Evolutionary conservation across 2,797 vertebrate species (phyloP).

Genomic region (Lates japonicus): DNA sequence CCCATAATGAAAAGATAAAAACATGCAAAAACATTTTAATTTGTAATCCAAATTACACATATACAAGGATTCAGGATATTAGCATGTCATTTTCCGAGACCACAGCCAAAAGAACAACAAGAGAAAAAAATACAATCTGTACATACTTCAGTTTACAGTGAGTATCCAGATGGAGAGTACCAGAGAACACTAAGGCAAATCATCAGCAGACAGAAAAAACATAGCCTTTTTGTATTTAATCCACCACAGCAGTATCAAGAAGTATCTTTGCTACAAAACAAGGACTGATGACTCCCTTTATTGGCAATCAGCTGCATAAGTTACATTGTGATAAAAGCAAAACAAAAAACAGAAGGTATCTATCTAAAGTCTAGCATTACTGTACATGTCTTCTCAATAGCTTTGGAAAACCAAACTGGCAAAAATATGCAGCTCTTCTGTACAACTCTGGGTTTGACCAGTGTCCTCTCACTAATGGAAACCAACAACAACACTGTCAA

Average conservation of each 20-base stretch:
- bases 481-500: neutral
- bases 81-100: constrained; percentile 92
- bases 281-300: constrained; percentile 91
- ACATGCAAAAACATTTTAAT: constrained; percentile 99
- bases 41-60: constrained; percentile 99
- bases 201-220: constrained; percentile 91
- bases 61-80: constrained; percentile 93
- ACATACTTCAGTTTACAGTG: constrained; percentile 96
- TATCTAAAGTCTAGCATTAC: constrained; percentile 87
- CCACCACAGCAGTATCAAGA: constrained; percentile 85
- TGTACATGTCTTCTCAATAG: constrained; percentile 88
- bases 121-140: constrained; percentile 92
- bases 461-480: neutral
- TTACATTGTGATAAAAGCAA: constrained; percentile 88
- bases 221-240: constrained; percentile 87
- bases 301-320: constrained; percentile 92
- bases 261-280: constrained; percentile 90
- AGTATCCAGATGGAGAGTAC: constrained; percentile 87
- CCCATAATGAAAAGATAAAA: constrained; percentile 92
- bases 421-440: constrained; percentile 76
- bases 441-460: constrained; percentile 62
- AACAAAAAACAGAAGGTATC: constrained; percentile 59
- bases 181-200: constrained; percentile 90
- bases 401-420: constrained; percentile 49
- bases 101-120: constrained; percentile 89